Evolutionary conservation across 2,888 invertebrate species (phyloP), one percentile per base, ranked within the genome.

Genomic region (Pyralis farinalis): DNA sequence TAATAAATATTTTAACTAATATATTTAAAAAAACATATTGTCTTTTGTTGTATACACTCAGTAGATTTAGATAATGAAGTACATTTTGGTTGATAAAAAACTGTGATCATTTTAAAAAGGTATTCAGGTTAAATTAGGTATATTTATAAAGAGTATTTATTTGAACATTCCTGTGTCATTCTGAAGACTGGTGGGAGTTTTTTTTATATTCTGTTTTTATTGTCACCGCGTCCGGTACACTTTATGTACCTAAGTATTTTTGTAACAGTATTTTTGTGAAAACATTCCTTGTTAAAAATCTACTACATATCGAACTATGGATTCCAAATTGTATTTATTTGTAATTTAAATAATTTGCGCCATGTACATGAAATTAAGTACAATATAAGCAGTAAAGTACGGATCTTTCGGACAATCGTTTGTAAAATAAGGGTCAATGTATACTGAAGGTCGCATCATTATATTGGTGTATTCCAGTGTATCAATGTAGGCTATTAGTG

Each of bases 131-230:
- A 47, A 46, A 37, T 48, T 51, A 55, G 44, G 49, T 50, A 58
- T 58, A 38, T 55, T 54, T 46, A 35, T 50, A 52, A 57, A 55
- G 37, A 21, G 55, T 53, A 63, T 68, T 65, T 74, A 77, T 76
- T 73, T 60, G 29, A 48, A 64, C 82, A 79, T 80, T 80, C 79
- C 79, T 64, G 58, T 55, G 52, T 42, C 42, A 38, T 39, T 36
- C 12, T 37, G 32, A 49, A 62, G 64, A 61, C 59, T 61, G 53
- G 48, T 47, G 46, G 52, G 51, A 53, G 50, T 51, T 57, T 56
- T 53, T 47, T 53, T 46, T 40, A 25, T 41, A 36, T 39, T 42
- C 38, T 39, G 27, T 33, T 21, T 48, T 46, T 46, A 49, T 36
- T 9, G 34, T 39, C 45, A 41, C 4, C 4, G 34, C 43, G 10